Evolutionary conservation across 2,888 invertebrate species (phyloP).

Genomic region (Psococerastis gibbosa): DNA sequence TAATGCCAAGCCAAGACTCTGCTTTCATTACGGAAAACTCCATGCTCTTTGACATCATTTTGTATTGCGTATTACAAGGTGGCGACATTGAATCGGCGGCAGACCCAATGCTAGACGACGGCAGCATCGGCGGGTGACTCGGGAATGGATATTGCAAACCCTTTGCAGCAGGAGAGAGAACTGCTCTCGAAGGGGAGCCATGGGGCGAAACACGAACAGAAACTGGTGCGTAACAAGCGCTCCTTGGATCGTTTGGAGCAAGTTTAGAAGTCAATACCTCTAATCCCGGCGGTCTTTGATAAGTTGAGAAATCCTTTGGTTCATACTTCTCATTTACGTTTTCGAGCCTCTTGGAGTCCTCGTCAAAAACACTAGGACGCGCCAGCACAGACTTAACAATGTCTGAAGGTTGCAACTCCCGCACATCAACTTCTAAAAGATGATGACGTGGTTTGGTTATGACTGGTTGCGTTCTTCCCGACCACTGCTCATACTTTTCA

Average conservation of each 20-base stretch:
- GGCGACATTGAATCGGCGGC: conserved; percentile 20
- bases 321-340: conserved; percentile 71
- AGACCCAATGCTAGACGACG: conserved; percentile 21
- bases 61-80: conserved; percentile 19
- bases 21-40: conserved; percentile 7
- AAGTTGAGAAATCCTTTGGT: conserved; percentile 32
- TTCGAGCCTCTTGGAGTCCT: conserved; percentile 82
- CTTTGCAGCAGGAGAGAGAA: conserved; percentile 16
- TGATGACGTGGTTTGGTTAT: conserved; percentile 38
- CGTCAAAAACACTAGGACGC: conserved; percentile 87
- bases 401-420: conserved; percentile 76
- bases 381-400: conserved; percentile 83
- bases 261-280: conserved; percentile 15
- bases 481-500: conserved; percentile 85
- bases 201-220: conserved; percentile 11
- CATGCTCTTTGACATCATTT: conserved; percentile 16
- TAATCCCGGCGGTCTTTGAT: conserved; percentile 13
- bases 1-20: conserved; percentile 7
- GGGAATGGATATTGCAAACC: conserved; percentile 60
- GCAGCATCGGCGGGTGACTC: conserved; percentile 43
- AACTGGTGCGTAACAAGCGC: conserved; percentile 9
- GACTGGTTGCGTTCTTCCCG: conserved; percentile 28
- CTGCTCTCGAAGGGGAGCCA: conserved; percentile 8
- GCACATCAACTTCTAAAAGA: conserved; percentile 57
- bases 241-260: conserved; percentile 12